These are phyloP conservation scores for Lanistes nyassanus DNA, from an alignment of 1,140 invertebrate species.

Conservation along the genomic window DNA sequence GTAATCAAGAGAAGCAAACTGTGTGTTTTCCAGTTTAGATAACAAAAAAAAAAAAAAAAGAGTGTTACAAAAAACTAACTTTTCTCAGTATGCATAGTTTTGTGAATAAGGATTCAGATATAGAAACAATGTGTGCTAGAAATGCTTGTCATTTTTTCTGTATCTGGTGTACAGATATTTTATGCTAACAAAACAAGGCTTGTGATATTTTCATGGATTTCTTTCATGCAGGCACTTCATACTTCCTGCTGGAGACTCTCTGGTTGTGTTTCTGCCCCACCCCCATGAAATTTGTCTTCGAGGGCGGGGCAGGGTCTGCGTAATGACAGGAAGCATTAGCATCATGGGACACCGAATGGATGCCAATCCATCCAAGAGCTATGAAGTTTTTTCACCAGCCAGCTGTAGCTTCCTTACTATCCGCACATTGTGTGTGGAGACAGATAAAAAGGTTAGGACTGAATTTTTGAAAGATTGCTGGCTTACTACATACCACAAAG, in stretches of 20 bases:
- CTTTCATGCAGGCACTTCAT: conserved; percentile 12
- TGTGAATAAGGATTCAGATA: no score
- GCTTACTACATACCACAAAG: no score
- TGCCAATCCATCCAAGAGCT: not conserved
- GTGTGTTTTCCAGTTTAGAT: no score
- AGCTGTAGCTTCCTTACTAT: conserved; percentile 24
- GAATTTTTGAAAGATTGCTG: no score
- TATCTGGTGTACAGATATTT: no score
- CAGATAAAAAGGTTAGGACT: conserved; percentile 18
- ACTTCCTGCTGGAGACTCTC: not conserved
- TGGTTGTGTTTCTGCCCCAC: conserved; percentile 22
- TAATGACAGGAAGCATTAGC: conserved; percentile 24
- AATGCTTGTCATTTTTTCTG: not conserved
- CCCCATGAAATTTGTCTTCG: conserved; percentile 30
- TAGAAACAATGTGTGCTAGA: no score
- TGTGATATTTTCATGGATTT: not conserved
- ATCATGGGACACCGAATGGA: conserved; percentile 28
- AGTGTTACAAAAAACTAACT: no score
- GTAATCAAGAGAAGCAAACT: no score
- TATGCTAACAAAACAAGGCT: no score
- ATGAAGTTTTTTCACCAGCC: conserved; percentile 31
- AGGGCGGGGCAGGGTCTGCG: conserved; percentile 16
- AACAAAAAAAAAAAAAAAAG: no score
- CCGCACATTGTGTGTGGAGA: not conserved
- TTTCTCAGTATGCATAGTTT: no score